phyloP scores from a whole-genome alignment of 2,888 invertebrate species.

The Tortricodes alternella region DNA sequence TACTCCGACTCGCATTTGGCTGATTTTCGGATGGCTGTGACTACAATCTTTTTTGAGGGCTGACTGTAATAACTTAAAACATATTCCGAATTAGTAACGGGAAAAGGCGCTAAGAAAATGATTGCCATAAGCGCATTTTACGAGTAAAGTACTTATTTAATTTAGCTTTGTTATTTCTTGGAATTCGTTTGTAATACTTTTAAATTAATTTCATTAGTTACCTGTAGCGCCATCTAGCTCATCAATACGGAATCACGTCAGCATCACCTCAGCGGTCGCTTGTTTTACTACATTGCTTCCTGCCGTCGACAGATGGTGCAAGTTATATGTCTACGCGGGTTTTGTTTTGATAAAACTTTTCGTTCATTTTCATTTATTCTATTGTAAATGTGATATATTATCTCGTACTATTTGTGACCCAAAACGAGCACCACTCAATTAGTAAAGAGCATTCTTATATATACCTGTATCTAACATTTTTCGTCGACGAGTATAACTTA shows the following conservation, averaged over 20 bases:
- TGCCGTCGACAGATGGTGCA: background rate
- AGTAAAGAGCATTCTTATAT: background rate
- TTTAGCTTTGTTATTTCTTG: background rate
- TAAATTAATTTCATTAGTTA: background rate
- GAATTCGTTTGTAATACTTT: background rate
- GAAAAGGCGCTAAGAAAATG: too few species aligned
- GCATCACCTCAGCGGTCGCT: background rate
- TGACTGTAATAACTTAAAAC: too few species aligned
- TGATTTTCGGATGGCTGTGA: too few species aligned
- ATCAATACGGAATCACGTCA: background rate
- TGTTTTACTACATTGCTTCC: background rate
- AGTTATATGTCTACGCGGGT: background rate
- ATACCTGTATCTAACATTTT: background rate
- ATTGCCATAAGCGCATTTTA: too few species aligned
- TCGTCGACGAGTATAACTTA: background rate
- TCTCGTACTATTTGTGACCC: too few species aligned
- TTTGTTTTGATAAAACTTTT: background rate
- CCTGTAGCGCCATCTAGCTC: constrained; percentile 1
- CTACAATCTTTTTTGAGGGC: too few species aligned
- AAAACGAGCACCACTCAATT: too few species aligned
- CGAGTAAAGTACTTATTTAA: too few species aligned
- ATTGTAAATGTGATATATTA: too few species aligned
- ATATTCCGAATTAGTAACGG: too few species aligned
- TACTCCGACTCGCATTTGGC: too few species aligned
- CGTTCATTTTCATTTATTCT: background rate